Evolutionary conservation across 1,140 invertebrate species (phyloP).

Genomic region (Neodiprion virginianus): DNA sequence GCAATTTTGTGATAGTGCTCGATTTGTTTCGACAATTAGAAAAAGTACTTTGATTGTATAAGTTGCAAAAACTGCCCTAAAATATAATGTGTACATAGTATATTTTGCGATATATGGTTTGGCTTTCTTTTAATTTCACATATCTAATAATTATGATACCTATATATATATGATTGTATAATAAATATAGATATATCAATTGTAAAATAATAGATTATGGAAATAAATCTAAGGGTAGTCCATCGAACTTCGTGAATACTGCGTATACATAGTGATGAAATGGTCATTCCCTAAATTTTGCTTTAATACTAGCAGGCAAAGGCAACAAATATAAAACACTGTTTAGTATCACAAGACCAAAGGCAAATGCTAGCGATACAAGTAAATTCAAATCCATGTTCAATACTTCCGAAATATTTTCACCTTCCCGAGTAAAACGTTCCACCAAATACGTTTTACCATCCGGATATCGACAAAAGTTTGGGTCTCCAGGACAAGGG

Average conservation of each 20-base stretch:
- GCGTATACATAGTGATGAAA: constrained; percentile 7
- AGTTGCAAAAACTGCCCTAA: neutral
- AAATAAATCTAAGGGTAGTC: neutral
- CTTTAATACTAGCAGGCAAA: constrained; percentile 83
- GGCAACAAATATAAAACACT: constrained; percentile 86
- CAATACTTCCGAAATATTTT: constrained; percentile 70
- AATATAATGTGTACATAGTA: too few relatives aligned
- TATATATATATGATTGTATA: neutral
- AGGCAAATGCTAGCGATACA: constrained; percentile 83
- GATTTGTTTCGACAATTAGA: too few relatives aligned
- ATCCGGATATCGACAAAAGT: constrained; percentile 72
- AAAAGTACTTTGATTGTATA: neutral
- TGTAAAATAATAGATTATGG: constrained; percentile 12
- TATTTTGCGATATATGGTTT: too few relatives aligned
- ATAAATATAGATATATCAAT: constrained; percentile 22
- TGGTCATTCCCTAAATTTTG: constrained; percentile 84
- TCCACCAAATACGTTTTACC: constrained; percentile 78
- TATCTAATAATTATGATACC: too few relatives aligned
- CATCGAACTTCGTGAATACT: neutral
- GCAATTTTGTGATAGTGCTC: too few relatives aligned
- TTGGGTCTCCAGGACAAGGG: constrained; percentile 62
- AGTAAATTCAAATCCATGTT: constrained; percentile 79
- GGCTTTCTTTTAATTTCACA: too few relatives aligned
- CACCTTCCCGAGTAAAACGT: constrained; percentile 72
- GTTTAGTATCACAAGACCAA: constrained; percentile 82